Evolutionary conservation across 1,140 invertebrate genomes (phyloP).

Genomic region (Heterodera schachtii): DNA sequence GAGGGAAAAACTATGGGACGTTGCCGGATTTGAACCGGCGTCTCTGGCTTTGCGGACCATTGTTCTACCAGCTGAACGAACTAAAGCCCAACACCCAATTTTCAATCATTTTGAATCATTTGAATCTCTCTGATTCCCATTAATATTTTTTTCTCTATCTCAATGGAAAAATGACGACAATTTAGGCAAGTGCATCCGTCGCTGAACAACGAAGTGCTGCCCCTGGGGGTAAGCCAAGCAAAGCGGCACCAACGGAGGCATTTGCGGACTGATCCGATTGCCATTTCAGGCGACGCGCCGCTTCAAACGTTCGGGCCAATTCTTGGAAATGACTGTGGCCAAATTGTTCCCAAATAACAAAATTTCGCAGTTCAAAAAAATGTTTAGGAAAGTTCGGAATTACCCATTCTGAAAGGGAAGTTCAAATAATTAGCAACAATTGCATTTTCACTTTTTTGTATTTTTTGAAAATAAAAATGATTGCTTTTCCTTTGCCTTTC

Average conservation of each 20-base stretch:
- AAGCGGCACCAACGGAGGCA: slow-evolving; percentile 11
- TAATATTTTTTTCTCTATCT: too few relatives aligned
- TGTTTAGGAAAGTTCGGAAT: slow-evolving; percentile 62
- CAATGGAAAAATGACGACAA: not conserved
- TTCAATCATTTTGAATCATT: too few relatives aligned
- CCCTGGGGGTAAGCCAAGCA: slow-evolving; percentile 53
- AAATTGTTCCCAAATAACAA: slow-evolving; percentile 60
- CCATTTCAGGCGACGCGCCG: slow-evolving; percentile 57
- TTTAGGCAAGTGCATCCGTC: slow-evolving; percentile 60
- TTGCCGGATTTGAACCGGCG: too few relatives aligned
- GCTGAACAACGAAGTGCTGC: slow-evolving; percentile 59
- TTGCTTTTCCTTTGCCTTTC: too few relatives aligned
- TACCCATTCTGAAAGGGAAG: slow-evolving; percentile 50
- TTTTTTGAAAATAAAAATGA: too few relatives aligned
- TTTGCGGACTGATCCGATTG: not conserved
- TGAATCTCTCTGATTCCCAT: too few relatives aligned
- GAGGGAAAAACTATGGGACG: too few relatives aligned
- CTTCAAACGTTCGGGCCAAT: slow-evolving; percentile 59
- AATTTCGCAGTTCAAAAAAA: slow-evolving; percentile 64
- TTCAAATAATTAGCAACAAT: too few relatives aligned
- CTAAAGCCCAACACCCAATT: too few relatives aligned
- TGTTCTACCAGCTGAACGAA: too few relatives aligned
- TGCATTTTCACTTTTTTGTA: too few relatives aligned
- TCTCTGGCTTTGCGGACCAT: too few relatives aligned
- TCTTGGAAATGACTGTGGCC: slow-evolving; percentile 65